Percentiles rank a stretch among this genome's conserved stretches.
These are phyloP conservation scores for Spondyliosoma cantharus DNA, from an alignment of 2,797 vertebrate genomes.

Conservation along the genomic window DNA sequence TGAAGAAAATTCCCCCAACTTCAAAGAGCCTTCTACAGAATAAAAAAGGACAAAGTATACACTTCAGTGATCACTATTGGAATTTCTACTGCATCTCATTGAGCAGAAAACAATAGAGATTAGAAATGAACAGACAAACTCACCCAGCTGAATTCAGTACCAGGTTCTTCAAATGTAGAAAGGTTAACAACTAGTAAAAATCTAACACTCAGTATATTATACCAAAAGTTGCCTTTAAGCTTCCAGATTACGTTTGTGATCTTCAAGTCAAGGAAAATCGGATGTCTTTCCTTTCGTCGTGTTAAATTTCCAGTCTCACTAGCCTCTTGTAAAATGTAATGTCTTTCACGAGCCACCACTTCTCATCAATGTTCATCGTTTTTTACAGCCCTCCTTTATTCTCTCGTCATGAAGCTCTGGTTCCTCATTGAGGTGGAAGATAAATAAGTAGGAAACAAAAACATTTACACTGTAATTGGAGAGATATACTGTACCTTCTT, in stretches of 20 bases:
- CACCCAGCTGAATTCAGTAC: slow-evolving; percentile 1
- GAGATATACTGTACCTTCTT: background rate
- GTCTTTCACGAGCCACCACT: background rate
- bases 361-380: background rate
- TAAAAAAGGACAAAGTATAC: too few relatives aligned
- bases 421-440: background rate
- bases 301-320: too few relatives aligned
- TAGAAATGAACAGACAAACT: background rate
- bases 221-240: too few relatives aligned
- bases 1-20: too few relatives aligned
- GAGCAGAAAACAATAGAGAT: too few relatives aligned
- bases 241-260: background rate
- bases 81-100: too few relatives aligned
- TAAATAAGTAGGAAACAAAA: background rate
- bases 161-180: background rate
- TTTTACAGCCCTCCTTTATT: background rate
- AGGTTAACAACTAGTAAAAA: background rate
- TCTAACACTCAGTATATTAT: too few relatives aligned
- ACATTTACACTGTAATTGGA: background rate
- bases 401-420: background rate
- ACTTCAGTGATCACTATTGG: background rate
- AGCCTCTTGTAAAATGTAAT: too few relatives aligned
- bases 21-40: too few relatives aligned
- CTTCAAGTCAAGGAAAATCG: background rate
- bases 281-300: background rate